These are phyloP conservation scores for Stenopsyche tienmushanensis DNA, from an alignment of 1,140 invertebrate species.

Conservation along the genomic window DNA sequence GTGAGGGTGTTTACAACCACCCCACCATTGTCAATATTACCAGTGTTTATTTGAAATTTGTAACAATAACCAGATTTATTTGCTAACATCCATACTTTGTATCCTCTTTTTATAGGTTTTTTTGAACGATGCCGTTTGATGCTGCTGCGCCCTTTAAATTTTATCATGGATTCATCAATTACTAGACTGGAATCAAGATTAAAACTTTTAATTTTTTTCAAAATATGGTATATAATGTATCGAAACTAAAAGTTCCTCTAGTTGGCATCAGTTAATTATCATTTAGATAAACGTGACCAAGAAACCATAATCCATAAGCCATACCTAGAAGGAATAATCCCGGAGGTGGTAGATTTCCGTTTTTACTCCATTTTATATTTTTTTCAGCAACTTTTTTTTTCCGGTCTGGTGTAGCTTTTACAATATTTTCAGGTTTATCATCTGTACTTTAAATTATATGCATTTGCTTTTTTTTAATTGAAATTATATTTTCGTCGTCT, in stretches of 20 bases:
- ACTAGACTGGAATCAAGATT: neutral
- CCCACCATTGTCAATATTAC: slow-evolving; percentile 41
- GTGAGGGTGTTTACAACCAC: neutral
- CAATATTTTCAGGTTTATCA: too few species aligned
- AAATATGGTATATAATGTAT: neutral
- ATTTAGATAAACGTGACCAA: slow-evolving; percentile 7
- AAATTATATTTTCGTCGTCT: too few species aligned
- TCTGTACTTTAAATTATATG: too few species aligned
- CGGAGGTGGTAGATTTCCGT: too few species aligned
- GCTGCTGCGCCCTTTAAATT: slow-evolving; percentile 45
- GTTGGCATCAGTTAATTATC: slow-evolving; percentile 1
- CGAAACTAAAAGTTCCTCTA: neutral
- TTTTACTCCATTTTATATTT: too few species aligned
- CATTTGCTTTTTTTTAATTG: too few species aligned
- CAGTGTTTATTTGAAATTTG: slow-evolving; percentile 51
- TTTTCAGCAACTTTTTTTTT: too few species aligned
- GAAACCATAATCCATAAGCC: too few species aligned
- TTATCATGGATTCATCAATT: slow-evolving; percentile 49
- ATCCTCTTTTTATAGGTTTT: slow-evolving; percentile 47
- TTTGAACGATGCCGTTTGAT: slow-evolving; percentile 47
- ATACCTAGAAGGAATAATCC: too few species aligned
- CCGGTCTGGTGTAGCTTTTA: too few species aligned
- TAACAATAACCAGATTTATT: slow-evolving; percentile 41
- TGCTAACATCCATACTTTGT: slow-evolving; percentile 43
- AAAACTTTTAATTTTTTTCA: slow-evolving; percentile 1